phyloP scores from a whole-genome alignment of 2,888 invertebrate genomes.

The Tenthredo livida region DNA sequence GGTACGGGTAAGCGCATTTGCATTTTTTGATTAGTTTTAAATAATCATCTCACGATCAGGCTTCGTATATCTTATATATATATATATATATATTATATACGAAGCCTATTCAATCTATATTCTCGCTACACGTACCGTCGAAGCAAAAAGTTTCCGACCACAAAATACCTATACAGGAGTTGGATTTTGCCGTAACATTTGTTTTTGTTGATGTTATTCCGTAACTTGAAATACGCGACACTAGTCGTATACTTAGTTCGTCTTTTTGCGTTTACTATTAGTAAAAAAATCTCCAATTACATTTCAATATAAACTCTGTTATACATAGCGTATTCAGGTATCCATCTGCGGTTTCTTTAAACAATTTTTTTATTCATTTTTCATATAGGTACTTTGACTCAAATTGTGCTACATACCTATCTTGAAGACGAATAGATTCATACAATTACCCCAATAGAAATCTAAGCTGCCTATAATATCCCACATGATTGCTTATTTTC shows the following conservation, averaged over 20 bases:
- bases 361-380: background rate
- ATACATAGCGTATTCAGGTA: background rate
- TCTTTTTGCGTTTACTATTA: background rate
- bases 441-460: constrained; percentile 12
- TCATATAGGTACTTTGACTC: background rate
- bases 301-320: constrained; percentile 27
- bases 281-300: constrained; percentile 41
- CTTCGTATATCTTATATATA: background rate
- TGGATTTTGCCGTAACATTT: constrained; percentile 35
- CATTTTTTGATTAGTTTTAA: constrained; percentile 48
- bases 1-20: constrained; percentile 32
- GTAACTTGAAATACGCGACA: constrained; percentile 17
- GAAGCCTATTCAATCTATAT: constrained; percentile 33
- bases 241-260: background rate
- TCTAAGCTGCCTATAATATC: background rate
- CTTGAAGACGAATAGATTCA: background rate
- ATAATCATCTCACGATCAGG: constrained; percentile 43
- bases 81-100: background rate
- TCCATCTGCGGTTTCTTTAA: background rate
- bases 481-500: background rate
- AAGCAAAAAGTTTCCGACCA: constrained; percentile 10
- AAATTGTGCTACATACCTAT: background rate
- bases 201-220: constrained; percentile 27
- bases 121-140: constrained; percentile 39
- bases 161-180: constrained; percentile 11